Evolutionary conservation across 2,113 vertebrate genomes (phyloP).

Genomic region (Ahaetulla prasina): DNA sequence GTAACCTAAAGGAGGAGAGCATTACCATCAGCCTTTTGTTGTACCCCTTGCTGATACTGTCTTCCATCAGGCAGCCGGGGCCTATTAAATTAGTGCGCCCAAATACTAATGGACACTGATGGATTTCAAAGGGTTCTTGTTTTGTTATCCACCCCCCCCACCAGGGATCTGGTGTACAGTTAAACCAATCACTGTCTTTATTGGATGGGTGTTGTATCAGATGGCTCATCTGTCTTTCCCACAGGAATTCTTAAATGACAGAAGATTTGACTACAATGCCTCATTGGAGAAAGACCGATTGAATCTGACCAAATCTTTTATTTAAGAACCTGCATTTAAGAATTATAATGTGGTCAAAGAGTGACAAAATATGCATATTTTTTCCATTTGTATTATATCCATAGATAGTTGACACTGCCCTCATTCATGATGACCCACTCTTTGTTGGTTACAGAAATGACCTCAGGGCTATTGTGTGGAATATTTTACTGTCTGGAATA

Average conservation of each 20-base stretch:
- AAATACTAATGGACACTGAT: neutral
- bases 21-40: neutral
- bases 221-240: neutral
- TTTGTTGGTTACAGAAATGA: neutral
- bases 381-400: neutral
- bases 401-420: neutral
- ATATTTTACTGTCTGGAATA: neutral
- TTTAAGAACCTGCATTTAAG: neutral
- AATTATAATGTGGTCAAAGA: neutral
- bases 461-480: neutral
- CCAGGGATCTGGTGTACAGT: neutral
- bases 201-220: neutral
- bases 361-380: neutral
- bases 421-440: neutral
- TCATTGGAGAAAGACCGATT: neutral
- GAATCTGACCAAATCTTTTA: neutral
- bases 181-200: neutral
- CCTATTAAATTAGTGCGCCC: neutral
- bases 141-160: neutral
- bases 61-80: neutral
- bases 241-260: neutral
- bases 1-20: neutral
- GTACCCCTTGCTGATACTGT: neutral
- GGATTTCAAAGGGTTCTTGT: neutral
- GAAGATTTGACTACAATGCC: neutral